Evolutionary conservation across 2,113 vertebrate species (phyloP), one percentile per base, ranked within the genome.

Genomic region (Tupaia chinensis): DNA sequence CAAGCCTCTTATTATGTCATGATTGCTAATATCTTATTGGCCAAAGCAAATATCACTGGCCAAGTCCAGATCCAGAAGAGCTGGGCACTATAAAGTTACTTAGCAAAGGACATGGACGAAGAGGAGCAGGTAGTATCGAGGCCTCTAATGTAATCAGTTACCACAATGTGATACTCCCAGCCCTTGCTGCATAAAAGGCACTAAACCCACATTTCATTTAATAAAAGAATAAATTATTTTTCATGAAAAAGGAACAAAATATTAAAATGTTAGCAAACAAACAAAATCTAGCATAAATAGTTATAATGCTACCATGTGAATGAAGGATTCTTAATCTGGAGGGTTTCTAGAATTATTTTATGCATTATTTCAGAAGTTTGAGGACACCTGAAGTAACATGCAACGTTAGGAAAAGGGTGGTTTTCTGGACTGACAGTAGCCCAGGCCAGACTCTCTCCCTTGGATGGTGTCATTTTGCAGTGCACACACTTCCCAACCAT

Each of bases 211-310:
- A n/a, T 85, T n/a, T 89, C 74, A 10, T 56, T 91, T 81, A 70
- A 76, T 70, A 15, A 86, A 53, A 82, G 92, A 94, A 69, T 88
- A 23, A 44, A n/a, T 88, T 34, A 53, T 32, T 80, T 44, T 63
- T 93, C 34, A 76, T 7, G 44, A 63, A 79, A 76, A 70, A 68
- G 27, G 14, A 60, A 76, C 20, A 65, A 53, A 63, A 73, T 8
- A 14, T 90, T 25, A 77, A 32, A 77, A 32, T 70, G 53, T 87
- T 63, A 44, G 7, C 16, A 73, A 72, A 23, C 29, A 20, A 65
- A 77, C 7, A 29, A 63, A 76, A 87, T 17, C 11, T 80, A 58
- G 7, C 53, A 78, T 9, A 84, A 73, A 53, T 6, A 73, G 16
- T 73, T 88, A 6, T 65, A 60, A 58, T 58, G 76, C 29, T 29